phyloP scores from a whole-genome alignment of 30 jellyfish, hydroid and myxozoan species.

The Pelagia noctiluca region DNA sequence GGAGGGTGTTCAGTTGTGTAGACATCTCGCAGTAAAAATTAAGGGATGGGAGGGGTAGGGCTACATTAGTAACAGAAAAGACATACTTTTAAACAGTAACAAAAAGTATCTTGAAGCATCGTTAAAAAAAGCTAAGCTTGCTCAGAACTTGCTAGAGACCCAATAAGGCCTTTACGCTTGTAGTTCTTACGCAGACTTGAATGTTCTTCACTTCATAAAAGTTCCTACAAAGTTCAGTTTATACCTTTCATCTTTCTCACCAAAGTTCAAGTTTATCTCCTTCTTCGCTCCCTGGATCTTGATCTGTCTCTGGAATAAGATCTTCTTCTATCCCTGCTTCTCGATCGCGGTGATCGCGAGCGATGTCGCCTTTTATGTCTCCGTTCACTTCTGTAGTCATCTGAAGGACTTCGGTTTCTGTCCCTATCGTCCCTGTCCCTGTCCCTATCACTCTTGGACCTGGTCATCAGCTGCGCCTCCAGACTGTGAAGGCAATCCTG shows the following conservation, averaged over 20 bases:
- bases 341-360: constrained; percentile 91
- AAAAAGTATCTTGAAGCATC: no score
- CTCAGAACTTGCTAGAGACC: no score
- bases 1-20: no score
- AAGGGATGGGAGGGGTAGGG: no score
- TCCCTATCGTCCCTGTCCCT: constrained; percentile 69
- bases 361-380: constrained; percentile 87
- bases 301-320: constrained; percentile 83
- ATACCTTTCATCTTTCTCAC: background rate
- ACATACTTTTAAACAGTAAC: no score
- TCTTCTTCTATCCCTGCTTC: constrained; percentile 85
- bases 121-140: no score
- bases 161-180: no score
- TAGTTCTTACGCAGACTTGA: no score
- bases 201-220: no score
- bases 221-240: no score
- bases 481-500: constrained; percentile 98
- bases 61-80: no score
- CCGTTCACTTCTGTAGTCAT: constrained; percentile 79
- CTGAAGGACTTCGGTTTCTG: constrained; percentile 76
- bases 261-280: constrained; percentile 63
- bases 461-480: constrained; percentile 97
- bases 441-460: constrained; percentile 79
- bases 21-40: no score
- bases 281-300: constrained; percentile 90